These are phyloP conservation scores for Elegia similella DNA, from an alignment of 2,888 invertebrate genomes.

Conservation along the genomic window DNA sequence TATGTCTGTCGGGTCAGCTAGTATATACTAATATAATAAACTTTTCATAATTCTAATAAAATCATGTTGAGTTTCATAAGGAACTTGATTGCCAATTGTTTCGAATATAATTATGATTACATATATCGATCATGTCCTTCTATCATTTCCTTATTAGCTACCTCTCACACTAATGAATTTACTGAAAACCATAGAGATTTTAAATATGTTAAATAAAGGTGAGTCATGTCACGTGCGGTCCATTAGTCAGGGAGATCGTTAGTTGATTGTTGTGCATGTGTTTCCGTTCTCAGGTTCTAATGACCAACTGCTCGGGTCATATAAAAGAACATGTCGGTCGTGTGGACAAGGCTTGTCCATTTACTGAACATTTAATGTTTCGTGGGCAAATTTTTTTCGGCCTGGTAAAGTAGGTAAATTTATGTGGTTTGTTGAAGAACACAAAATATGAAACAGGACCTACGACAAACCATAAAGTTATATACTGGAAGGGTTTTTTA, in stretches of 20 bases:
- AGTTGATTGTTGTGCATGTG: constrained; percentile 13
- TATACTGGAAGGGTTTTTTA: no score
- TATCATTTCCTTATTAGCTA: neutral
- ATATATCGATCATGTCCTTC: no score
- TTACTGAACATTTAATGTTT: neutral
- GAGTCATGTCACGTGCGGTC: constrained; percentile 9
- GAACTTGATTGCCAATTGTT: no score
- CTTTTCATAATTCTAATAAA: no score
- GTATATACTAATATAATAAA: no score
- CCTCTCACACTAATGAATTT: neutral
- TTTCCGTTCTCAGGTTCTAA: constrained; percentile 15
- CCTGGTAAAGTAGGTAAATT: no score
- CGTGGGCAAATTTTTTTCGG: no score
- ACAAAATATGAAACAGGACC: no score
- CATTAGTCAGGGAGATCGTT: constrained; percentile 13
- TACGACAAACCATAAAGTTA: no score
- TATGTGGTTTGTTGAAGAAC: no score
- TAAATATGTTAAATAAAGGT: constrained; percentile 6
- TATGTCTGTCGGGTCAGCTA: no score
- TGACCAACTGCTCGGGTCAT: constrained; percentile 9
- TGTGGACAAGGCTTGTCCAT: neutral
- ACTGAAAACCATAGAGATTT: neutral
- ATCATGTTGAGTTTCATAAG: no score
- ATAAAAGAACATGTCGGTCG: neutral
- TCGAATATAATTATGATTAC: neutral